Evolutionary conservation across 2,888 invertebrate species (phyloP).

Genomic region (Drosophila basisetae): DNA sequence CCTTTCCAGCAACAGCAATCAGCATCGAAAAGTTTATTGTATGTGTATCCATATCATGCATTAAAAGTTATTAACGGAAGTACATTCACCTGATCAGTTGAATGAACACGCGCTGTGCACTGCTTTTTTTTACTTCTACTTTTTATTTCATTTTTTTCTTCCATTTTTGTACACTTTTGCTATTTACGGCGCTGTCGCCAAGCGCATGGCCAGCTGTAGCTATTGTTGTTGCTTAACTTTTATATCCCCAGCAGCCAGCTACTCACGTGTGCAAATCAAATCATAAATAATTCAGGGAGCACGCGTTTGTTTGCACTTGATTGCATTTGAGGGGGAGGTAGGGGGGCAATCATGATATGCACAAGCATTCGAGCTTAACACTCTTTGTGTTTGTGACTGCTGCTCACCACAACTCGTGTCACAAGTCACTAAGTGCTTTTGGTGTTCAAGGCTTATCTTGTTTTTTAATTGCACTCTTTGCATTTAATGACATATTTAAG

Average conservation of each 20-base stretch:
- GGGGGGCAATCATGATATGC: conserved; percentile 14
- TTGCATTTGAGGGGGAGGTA: conserved; percentile 53
- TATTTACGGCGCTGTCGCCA: conserved; percentile 53
- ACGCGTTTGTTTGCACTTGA: conserved; percentile 78
- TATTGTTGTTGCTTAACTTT: conserved; percentile 19
- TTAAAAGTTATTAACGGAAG: conserved; percentile 73
- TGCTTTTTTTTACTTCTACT: conserved; percentile 59
- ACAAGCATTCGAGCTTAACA: conserved; percentile 13
- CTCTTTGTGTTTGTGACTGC: conserved; percentile 1
- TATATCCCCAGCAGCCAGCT: conserved; percentile 30
- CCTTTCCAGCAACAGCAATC: conserved; percentile 41
- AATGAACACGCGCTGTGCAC: conserved; percentile 67
- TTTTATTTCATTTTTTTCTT: conserved; percentile 55
- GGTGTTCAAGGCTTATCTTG: conserved; percentile 16
- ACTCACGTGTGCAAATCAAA: conserved; percentile 67
- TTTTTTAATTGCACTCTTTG: not conserved
- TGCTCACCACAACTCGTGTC: conserved; percentile 7
- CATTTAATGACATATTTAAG: not conserved
- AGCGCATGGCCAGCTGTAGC: conserved; percentile 43
- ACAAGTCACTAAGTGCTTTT: not conserved
- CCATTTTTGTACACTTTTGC: conserved; percentile 27
- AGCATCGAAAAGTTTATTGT: conserved; percentile 20
- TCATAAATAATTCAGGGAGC: conserved; percentile 48
- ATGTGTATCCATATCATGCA: conserved; percentile 20
- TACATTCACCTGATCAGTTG: conserved; percentile 80